Evolutionary conservation across 2,888 invertebrate species (phyloP).

Genomic region (Rhogogaster chlorosoma): DNA sequence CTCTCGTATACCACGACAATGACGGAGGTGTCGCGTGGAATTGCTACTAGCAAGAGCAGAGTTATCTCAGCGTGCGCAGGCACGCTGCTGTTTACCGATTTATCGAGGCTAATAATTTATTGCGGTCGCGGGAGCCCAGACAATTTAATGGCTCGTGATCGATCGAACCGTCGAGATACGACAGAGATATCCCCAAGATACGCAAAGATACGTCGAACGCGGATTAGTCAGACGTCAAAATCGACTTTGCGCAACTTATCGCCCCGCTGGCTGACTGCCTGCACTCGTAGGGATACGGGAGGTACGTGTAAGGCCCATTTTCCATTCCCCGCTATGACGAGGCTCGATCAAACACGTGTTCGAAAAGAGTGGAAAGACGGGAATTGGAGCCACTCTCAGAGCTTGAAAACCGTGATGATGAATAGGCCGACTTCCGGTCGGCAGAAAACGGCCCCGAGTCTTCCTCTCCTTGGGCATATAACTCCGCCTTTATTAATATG

Average conservation of each 20-base stretch:
- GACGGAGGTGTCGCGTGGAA: neutral
- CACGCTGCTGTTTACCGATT: slow-evolving; percentile 63
- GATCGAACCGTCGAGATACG: slow-evolving; percentile 57
- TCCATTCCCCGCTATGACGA: neutral
- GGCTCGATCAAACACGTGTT: neutral
- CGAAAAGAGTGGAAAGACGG: neutral
- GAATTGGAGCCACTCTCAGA: neutral
- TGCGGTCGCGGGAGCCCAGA: slow-evolving; percentile 57
- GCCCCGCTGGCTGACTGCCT: neutral
- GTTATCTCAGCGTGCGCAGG: slow-evolving; percentile 13
- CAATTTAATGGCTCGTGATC: slow-evolving; percentile 64
- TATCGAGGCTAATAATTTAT: slow-evolving; percentile 67
- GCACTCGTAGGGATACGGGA: neutral
- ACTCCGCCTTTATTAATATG: neutral
- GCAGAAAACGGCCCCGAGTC: neutral
- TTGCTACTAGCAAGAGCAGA: neutral
- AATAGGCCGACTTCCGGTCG: neutral
- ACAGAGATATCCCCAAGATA: slow-evolving; percentile 34
- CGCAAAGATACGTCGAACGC: slow-evolving; percentile 58
- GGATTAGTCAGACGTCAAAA: slow-evolving; percentile 64
- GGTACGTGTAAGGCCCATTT: neutral
- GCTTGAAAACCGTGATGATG: neutral
- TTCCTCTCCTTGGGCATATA: neutral
- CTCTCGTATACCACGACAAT: neutral
- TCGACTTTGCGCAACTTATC: slow-evolving; percentile 61